Evolutionary conservation across 2,113 vertebrate genomes (phyloP), one percentile per base, ranked within the genome.

Genomic region (Larimichthys crocea): DNA sequence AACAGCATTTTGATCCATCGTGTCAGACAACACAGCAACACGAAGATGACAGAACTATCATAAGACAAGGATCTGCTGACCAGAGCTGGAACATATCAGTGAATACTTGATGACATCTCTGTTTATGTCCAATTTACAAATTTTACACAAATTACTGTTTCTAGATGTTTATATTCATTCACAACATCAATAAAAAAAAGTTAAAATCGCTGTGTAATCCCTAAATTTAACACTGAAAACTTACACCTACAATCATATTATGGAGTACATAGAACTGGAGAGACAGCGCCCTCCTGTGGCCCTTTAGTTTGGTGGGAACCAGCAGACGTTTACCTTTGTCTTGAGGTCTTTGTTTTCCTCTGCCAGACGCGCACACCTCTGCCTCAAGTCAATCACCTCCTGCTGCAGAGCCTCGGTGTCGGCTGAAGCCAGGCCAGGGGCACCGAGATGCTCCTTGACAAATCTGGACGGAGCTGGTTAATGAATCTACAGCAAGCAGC

Each of bases 271-370:
- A 60, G 8, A 16, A 8, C 11, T 26, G 29, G 12, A 22, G 15
- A 56, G 4, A 50, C 1, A 50, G 16, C 49, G 70, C 46, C 9
- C 29, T 16, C 35, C 31, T 63, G 76, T 64, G 59, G 67, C 16
- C 24, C 14, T 40, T 40, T 40, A 40, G 35, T 40, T 40, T 40
- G 35, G 16, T 44, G 26, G 5, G 8, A n/a, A 7, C 16, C 19
- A 22, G 5, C 4, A 14, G 26, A 55, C 42, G 24, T 35, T 42
- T 44, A 99, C 98, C 96, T 94, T 96, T 64, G 91, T 86, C 94
- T 95, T 97, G 83, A 99, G 96, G 24, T 97, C 96, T 92, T 95
- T 95, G 89, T 99, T 99, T 93, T 99, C 97, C 91, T 97, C 97
- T 84, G 91, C 24, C 78, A 98, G 92, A 69, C 93, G 93, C 80